Base-by-base conservation (phyloP, 2,797 vertebrate species). In the Scyliorhinus canicula region DNA sequence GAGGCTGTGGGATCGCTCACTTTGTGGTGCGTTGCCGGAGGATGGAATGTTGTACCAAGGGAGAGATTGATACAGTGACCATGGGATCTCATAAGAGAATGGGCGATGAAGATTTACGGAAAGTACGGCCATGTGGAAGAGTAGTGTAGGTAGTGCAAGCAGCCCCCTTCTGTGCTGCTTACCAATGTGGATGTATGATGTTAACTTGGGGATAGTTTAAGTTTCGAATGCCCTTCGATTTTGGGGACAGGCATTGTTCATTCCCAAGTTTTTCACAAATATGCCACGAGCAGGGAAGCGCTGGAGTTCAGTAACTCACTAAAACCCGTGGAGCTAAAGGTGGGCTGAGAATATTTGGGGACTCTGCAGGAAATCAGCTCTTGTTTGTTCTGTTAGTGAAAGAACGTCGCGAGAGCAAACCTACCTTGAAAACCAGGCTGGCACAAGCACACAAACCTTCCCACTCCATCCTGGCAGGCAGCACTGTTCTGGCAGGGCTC, bases 401-500 rank as follows among this genome's bases (percentile, higher is more conserved):
- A 63, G 35, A 24, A 52, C 5, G 40, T 63, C 31, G 9, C 31
- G 84, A 88, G 26, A 67, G 35, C 40, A 67, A 6, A 11, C 96
- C 94, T 97, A 99, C 99, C 99, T 96, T 98, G 95, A 96, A 98
- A 99, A 84, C 99, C 99, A 60, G 97, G 96, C 40, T 97, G 97
- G 96, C 99, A 99, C 95, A 98, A 97, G 96, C 99, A 99, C 96
- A 97, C 95, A 95, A 98, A 99, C 94, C 97, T 97, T 95, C 98
- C 98, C 96, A 98, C 97, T 12, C 96, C 97, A 95, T 99, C 99
- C 96, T 97, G 98, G 96, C 99, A 99, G 69, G 97, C 95, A 69
- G 98, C 99, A 82, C 96, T 97, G 95, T 99, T 98, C 96, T 97
- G 98, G 96, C 99, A 99, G 0, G 99, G 99, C 95, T 97, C 96